Evolutionary conservation across 2,113 vertebrate species (phyloP).

Genomic region (Corydoras sp.): DNA sequence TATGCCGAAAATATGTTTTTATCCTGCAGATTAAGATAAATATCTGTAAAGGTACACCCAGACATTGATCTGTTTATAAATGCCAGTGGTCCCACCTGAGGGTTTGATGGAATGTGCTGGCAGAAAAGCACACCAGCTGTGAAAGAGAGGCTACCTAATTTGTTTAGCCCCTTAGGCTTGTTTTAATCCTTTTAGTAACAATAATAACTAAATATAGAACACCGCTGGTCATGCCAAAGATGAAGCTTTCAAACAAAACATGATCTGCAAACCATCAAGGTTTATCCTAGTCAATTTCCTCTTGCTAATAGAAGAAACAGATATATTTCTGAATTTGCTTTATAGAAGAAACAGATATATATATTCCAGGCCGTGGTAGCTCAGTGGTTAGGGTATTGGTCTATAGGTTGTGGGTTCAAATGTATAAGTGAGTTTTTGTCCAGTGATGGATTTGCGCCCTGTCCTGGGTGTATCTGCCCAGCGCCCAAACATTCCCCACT

Average conservation of each 20-base stretch:
- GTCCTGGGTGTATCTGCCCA: too few species aligned
- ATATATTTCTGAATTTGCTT: too few species aligned
- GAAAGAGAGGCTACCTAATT: too few species aligned
- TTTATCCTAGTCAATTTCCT: slow-evolving; percentile 5
- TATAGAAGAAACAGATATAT: neutral
- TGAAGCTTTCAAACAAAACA: neutral
- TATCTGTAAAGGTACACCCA: neutral
- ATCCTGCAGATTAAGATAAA: slow-evolving; percentile 1
- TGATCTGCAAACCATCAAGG: neutral
- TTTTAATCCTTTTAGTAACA: slow-evolving; percentile 9
- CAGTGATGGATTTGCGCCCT: too few species aligned
- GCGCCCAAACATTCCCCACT: too few species aligned
- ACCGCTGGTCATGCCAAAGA: slow-evolving; percentile 31
- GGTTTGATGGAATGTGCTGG: slow-evolving; percentile 29
- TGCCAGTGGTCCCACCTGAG: slow-evolving; percentile 25
- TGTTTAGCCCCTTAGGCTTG: too few species aligned
- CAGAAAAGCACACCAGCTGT: slow-evolving; percentile 11
- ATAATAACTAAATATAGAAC: slow-evolving; percentile 32
- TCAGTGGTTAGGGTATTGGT: too few species aligned
- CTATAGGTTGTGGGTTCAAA: too few species aligned
- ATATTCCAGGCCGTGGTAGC: too few species aligned
- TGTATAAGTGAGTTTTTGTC: too few species aligned
- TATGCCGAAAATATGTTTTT: neutral
- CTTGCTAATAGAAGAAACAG: neutral
- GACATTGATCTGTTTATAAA: slow-evolving; percentile 19